These are phyloP conservation scores for Dreissena rostriformis DNA, from an alignment of 1,140 invertebrate species.

Conservation along the genomic window DNA sequence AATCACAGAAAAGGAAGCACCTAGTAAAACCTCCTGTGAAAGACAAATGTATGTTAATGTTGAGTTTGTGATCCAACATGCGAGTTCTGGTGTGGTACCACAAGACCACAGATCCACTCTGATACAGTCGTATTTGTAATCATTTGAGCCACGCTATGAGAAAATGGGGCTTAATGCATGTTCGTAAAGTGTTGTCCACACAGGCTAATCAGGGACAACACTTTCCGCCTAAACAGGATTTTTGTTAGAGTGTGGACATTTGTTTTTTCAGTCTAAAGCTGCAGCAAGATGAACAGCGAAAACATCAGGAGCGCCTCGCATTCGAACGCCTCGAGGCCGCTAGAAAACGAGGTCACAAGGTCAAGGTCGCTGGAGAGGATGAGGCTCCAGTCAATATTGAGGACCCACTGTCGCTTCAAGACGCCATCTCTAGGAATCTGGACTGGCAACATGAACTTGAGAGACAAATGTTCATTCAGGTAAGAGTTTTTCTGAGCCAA, in stretches of 20 bases:
- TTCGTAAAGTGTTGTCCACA: no score
- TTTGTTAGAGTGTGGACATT: background rate
- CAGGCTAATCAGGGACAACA: no score
- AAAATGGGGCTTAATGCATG: no score
- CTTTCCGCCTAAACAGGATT: no score
- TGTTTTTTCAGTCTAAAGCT: conserved; percentile 31
- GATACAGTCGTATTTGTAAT: no score
- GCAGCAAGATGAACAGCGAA: conserved; percentile 61
- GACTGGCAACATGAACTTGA: conserved; percentile 71
- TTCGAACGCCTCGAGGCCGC: conserved; percentile 71
- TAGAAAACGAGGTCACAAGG: conserved; percentile 55
- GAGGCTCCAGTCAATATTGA: conserved; percentile 58
- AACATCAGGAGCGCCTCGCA: conserved; percentile 71
- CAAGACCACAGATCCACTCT: no score
- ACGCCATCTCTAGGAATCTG: conserved; percentile 64
- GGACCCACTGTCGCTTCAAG: conserved; percentile 64
- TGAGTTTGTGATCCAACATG: no score
- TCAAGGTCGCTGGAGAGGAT: conserved; percentile 45
- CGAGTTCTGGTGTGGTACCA: no score
- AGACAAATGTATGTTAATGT: no score
- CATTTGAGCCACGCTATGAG: no score
- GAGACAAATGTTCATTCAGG: conserved; percentile 69
- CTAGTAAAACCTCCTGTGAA: no score
- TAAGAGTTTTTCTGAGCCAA: conserved; percentile 28
- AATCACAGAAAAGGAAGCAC: no score